Conservation (phyloP, 2,888 invertebrate species). For the Ochropacha duplaris region DNA sequence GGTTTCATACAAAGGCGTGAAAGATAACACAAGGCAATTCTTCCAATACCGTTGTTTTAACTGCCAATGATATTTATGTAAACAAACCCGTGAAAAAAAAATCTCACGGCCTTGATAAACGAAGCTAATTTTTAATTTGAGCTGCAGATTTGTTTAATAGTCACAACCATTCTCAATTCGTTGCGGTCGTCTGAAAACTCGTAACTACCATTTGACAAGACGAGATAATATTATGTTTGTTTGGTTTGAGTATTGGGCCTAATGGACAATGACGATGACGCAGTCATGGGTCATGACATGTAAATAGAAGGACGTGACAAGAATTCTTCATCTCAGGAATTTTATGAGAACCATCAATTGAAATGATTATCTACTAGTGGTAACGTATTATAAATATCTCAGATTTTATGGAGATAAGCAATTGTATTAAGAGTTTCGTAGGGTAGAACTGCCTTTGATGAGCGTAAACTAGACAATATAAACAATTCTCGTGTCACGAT, state of each 20-base stretch:
- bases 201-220: slow-evolving; percentile 44
- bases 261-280: background rate
- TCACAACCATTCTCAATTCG: slow-evolving; percentile 63
- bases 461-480: no score
- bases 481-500: no score
- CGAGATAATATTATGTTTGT: background rate
- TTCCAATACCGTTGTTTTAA: slow-evolving; percentile 21
- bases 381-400: no score
- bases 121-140: slow-evolving; percentile 70
- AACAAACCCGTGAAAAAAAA: slow-evolving; percentile 26
- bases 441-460: no score
- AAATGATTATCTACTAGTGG: no score
- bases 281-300: background rate
- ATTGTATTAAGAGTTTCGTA: no score
- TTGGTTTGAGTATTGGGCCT: background rate
- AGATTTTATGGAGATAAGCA: no score
- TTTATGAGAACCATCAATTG: background rate
- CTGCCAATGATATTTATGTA: slow-evolving; percentile 29
- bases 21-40: slow-evolving; percentile 18
- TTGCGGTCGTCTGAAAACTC: slow-evolving; percentile 42
- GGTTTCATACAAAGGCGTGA: background rate
- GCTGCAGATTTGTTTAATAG: slow-evolving; percentile 69
- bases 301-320: background rate
- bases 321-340: background rate
- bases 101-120: slow-evolving; percentile 58